Conservation (phyloP, 2,797 vertebrate species). For the Liparis tanakae region DNA sequence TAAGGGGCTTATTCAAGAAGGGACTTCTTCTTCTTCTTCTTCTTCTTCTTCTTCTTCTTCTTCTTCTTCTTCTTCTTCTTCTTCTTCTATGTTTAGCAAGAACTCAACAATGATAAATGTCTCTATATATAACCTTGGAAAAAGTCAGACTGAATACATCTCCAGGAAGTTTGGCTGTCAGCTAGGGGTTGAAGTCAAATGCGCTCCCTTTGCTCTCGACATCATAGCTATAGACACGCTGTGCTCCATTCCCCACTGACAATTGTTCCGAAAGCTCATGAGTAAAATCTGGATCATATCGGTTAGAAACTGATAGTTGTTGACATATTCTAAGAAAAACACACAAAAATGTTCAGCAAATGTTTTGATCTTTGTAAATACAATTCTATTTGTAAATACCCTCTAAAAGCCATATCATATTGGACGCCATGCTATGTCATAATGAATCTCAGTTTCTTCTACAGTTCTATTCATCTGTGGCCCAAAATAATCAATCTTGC, state of each 20-base stretch:
- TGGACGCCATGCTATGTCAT: constrained; percentile 53
- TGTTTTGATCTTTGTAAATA: constrained; percentile 30
- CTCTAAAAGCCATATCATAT: constrained; percentile 62
- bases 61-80: constrained; percentile 61
- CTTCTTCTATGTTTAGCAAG: constrained; percentile 60
- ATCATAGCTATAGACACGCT: constrained; percentile 38
- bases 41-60: constrained; percentile 62
- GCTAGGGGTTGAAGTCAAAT: constrained; percentile 54
- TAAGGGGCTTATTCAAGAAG: too few species aligned
- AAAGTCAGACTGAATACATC: constrained; percentile 66
- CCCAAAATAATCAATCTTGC: constrained; percentile 77
- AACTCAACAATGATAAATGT: constrained; percentile 64
- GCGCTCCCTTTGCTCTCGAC: constrained; percentile 36
- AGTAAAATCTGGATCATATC: constrained; percentile 12
- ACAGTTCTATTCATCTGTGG: constrained; percentile 64
- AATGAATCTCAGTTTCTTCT: constrained; percentile 62
- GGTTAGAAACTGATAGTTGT: constrained; percentile 1
- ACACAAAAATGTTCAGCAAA: constrained; percentile 26
- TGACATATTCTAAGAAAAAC: constrained; percentile 8
- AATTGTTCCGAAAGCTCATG: not conserved
- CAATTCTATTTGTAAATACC: constrained; percentile 56
- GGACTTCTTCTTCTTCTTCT: constrained; percentile 60
- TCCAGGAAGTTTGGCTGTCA: constrained; percentile 56
- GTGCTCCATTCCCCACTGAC: constrained; percentile 18
- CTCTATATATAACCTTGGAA: constrained; percentile 71